Conservation (phyloP, 2,888 invertebrate genomes). For the Cantharis nigra region DNA sequence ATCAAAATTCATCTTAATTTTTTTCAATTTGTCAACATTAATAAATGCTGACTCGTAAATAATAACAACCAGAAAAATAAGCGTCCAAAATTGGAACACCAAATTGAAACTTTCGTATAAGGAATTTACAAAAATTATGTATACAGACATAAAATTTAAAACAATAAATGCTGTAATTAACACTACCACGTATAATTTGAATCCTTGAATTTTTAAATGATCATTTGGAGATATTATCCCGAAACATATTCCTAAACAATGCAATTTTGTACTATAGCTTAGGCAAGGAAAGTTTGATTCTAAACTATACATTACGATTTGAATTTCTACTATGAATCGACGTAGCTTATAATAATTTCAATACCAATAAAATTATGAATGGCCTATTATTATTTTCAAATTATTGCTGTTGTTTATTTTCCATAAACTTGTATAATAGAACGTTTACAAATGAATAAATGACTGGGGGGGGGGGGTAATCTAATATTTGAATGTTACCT, state of each 20-base stretch:
- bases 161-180: background rate
- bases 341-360: too few species aligned
- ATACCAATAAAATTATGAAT: too few species aligned
- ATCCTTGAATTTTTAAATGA: background rate
- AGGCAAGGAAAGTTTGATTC: background rate
- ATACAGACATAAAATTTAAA: background rate
- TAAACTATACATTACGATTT: too few species aligned
- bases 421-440: too few species aligned
- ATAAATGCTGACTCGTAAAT: background rate
- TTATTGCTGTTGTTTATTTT: too few species aligned
- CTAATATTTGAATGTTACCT: too few species aligned
- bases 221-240: background rate
- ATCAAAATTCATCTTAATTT: background rate
- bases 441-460: too few species aligned
- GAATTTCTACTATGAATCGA: too few species aligned
- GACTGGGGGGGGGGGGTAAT: too few species aligned
- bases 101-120: background rate
- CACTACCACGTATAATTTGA: background rate
- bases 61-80: background rate
- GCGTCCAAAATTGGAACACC: background rate
- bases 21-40: background rate
- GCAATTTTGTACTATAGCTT: background rate
- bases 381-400: too few species aligned
- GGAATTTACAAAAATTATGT: background rate
- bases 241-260: background rate